Percentiles rank a stretch among this genome's conserved stretches.
phyloP scores from a whole-genome alignment of 2,888 invertebrate species.

The Mythimna ferrago region DNA sequence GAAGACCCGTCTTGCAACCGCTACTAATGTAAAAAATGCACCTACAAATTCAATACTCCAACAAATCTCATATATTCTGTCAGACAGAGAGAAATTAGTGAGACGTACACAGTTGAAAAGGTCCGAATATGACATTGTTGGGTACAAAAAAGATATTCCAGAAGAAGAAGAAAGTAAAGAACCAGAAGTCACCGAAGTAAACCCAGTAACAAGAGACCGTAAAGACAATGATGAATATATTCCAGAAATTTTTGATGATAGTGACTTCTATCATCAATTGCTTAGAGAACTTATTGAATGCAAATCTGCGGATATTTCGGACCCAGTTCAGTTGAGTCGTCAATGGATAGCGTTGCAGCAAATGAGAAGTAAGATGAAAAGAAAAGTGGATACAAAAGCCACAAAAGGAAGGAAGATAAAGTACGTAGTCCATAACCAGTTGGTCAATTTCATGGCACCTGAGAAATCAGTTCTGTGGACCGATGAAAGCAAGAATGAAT shows the following conservation, averaged over 20 bases:
- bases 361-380: slow-evolving; percentile 97
- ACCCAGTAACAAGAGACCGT: slow-evolving; percentile 72
- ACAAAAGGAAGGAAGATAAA: slow-evolving; percentile 98
- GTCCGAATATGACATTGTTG: slow-evolving; percentile 93
- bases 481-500: slow-evolving; percentile 94
- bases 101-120: slow-evolving; percentile 95
- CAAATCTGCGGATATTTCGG: slow-evolving; percentile 95
- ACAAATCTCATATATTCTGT: slow-evolving; percentile 96
- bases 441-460: slow-evolving; percentile 98
- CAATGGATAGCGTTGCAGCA: slow-evolving; percentile 98
- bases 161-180: slow-evolving; percentile 66
- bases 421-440: slow-evolving; percentile 95
- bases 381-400: slow-evolving; percentile 97
- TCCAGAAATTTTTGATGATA: slow-evolving; percentile 98
- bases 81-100: slow-evolving; percentile 94
- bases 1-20: slow-evolving; percentile 94
- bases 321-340: slow-evolving; percentile 96
- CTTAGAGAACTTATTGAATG: slow-evolving; percentile 97
- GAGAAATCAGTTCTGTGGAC: slow-evolving; percentile 93
- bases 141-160: slow-evolving; percentile 82
- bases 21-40: slow-evolving; percentile 91
- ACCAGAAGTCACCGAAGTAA: slow-evolving; percentile 62
- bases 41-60: slow-evolving; percentile 92
- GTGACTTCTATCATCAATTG: slow-evolving; percentile 98
- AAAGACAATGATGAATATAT: slow-evolving; percentile 92